Conservation (phyloP, 2,113 vertebrate species). For the Hassar affinis region DNA sequence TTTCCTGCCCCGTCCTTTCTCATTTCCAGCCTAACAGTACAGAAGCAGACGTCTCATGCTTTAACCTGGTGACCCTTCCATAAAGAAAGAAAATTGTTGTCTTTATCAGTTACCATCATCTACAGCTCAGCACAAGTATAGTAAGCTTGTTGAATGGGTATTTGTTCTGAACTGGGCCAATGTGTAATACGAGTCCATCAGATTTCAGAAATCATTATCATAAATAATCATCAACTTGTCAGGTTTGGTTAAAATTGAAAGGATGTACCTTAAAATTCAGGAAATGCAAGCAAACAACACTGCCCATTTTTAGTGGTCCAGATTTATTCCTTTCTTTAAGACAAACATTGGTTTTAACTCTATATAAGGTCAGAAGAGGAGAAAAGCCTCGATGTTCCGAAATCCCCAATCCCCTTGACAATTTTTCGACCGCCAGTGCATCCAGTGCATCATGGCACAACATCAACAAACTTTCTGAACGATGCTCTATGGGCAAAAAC, state of each 20-base stretch:
- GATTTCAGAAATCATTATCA: constrained; percentile 6
- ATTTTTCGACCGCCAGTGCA: not conserved
- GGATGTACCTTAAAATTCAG: constrained; percentile 6
- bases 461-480: constrained; percentile 10
- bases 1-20: constrained; percentile 34
- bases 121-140: constrained; percentile 10
- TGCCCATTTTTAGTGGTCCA: not conserved
- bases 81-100: constrained; percentile 35
- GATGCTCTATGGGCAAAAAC: constrained; percentile 11
- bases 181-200: not conserved
- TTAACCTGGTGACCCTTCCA: constrained; percentile 11
- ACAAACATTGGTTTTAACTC: constrained; percentile 5
- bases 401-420: not conserved
- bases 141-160: constrained; percentile 24
- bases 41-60: constrained; percentile 14
- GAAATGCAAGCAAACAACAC: not conserved
- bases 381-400: constrained; percentile 5
- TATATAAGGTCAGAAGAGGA: not conserved
- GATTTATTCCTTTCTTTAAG: not conserved
- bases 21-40: constrained; percentile 25
- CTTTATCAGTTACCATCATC: constrained; percentile 38
- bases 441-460: not conserved
- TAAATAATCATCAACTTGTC: constrained; percentile 25
- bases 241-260: constrained; percentile 2
- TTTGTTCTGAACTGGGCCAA: constrained; percentile 16